Evolutionary conservation across 2,113 vertebrate species (phyloP).

Genomic region (Callithrix jacchus): DNA sequence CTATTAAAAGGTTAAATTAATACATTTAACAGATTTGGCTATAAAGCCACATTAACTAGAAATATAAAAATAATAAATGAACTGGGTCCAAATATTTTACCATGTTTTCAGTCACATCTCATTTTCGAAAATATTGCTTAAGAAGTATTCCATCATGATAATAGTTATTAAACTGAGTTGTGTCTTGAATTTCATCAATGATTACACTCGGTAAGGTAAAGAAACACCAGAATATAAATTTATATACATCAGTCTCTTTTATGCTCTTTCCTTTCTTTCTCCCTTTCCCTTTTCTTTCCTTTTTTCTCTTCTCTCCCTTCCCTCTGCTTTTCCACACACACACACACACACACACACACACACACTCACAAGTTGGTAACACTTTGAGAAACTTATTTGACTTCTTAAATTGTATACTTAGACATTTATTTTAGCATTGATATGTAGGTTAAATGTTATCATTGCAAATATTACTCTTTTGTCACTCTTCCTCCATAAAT

Average conservation of each 20-base stretch:
- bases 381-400: not conserved
- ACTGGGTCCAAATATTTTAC: not conserved
- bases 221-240: not conserved
- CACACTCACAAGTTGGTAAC: not conserved
- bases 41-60: not conserved
- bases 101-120: not conserved
- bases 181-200: not conserved
- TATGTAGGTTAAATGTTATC: not conserved
- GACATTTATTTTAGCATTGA: not conserved
- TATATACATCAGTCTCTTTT: fast-evolving
- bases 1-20: not conserved
- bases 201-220: not conserved
- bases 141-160: not conserved
- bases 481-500: not conserved
- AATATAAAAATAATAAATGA: not conserved
- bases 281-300: not conserved
- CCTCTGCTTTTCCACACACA: not conserved
- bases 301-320: fast-evolving
- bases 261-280: not conserved
- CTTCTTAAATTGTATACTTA: not conserved
- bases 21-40: not conserved
- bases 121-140: not conserved
- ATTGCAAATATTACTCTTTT: not conserved
- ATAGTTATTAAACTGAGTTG: not conserved
- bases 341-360: not conserved